These are phyloP conservation scores for Percopsis omiscomaycus DNA, from an alignment of 2,797 vertebrate species.

Conservation along the genomic window DNA sequence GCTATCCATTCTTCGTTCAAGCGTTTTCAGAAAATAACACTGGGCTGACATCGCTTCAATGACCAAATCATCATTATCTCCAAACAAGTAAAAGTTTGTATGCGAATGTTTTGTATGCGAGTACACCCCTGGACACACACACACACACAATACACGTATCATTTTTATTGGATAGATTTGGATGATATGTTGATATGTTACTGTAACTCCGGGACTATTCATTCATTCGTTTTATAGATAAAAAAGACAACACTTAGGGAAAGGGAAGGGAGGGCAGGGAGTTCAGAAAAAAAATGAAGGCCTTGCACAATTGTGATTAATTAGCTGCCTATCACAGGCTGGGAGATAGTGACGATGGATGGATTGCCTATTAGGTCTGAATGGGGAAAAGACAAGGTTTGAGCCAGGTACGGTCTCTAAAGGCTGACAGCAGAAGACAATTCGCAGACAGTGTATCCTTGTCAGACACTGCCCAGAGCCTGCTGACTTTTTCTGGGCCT, in stretches of 20 bases:
- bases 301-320: constrained; percentile 60
- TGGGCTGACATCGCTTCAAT: constrained; percentile 33
- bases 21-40: constrained; percentile 44
- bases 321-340: constrained; percentile 63
- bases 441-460: constrained; percentile 25
- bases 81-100: constrained; percentile 7
- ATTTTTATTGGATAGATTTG: not conserved
- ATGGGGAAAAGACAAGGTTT: constrained; percentile 40
- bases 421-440: constrained; percentile 48
- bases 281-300: constrained; percentile 16
- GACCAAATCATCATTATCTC: constrained; percentile 47
- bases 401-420: constrained; percentile 41
- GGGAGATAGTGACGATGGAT: constrained; percentile 43
- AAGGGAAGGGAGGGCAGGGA: constrained; percentile 11
- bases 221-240: not conserved
- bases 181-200: not conserved
- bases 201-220: not conserved
- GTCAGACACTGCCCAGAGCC: too few species aligned
- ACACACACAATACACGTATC: not conserved
- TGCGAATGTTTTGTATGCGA: not conserved
- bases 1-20: constrained; percentile 41
- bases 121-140: not conserved
- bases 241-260: constrained; percentile 15
- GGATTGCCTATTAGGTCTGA: constrained; percentile 62
- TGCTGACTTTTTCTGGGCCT: too few species aligned